Conservation (phyloP, 1,140 invertebrate species). For the Ostrea denselamellosa region DNA sequence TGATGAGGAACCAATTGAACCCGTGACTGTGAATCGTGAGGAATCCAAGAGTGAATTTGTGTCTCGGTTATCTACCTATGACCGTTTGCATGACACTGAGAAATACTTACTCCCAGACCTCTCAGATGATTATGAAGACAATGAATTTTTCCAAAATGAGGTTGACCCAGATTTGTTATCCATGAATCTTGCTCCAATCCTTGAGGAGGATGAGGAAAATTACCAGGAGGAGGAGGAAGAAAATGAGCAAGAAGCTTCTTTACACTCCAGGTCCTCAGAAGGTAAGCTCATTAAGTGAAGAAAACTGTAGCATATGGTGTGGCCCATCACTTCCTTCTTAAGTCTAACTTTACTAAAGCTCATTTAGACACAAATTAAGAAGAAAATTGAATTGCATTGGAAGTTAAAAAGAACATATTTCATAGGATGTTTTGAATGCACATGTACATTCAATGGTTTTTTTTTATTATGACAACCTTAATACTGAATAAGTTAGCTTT, state of each 20-base stretch:
- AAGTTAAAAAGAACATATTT: no score
- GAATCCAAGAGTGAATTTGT: slow-evolving; percentile 65
- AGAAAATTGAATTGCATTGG: no score
- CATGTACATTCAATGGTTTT: no score
- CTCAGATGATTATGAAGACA: slow-evolving; percentile 65
- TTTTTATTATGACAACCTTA: no score
- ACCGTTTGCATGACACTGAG: slow-evolving; percentile 63
- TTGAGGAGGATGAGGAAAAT: slow-evolving; percentile 73
- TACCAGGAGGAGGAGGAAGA: slow-evolving; percentile 67
- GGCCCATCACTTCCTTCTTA: no score
- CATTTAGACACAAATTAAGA: no score
- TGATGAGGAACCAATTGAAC: slow-evolving; percentile 61
- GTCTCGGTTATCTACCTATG: slow-evolving; percentile 62
- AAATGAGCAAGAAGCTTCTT: slow-evolving; percentile 53
- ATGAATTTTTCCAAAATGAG: slow-evolving; percentile 68
- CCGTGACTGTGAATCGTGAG: slow-evolving; percentile 56
- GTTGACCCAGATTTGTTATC: slow-evolving; percentile 73
- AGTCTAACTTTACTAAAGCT: no score
- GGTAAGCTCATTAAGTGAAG: not conserved
- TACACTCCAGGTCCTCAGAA: not conserved
- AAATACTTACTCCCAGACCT: slow-evolving; percentile 66
- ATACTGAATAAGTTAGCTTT: no score
- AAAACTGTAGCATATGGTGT: no score
- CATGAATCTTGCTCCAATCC: slow-evolving; percentile 75
- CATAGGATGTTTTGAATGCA: no score